phyloP scores from a whole-genome alignment of 2,797 vertebrate species.

The Sylvia borin region DNA sequence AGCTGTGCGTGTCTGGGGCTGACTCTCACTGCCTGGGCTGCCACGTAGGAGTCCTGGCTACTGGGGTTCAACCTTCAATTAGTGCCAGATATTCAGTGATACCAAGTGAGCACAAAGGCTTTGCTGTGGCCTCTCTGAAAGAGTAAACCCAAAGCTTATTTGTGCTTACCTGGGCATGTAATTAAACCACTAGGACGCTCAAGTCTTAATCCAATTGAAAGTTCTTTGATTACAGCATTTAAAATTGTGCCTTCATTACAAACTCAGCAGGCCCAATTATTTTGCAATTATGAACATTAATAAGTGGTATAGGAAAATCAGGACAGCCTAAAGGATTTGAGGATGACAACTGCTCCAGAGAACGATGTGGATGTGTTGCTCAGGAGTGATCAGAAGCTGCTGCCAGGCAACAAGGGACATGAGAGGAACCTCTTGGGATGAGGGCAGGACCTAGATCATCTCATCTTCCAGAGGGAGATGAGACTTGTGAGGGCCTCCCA shows the following conservation, averaged over 20 bases:
- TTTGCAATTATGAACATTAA: conserved; percentile 21
- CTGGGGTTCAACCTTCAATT: background rate
- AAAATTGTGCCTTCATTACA: background rate
- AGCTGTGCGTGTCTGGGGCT: background rate
- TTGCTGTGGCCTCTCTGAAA: background rate
- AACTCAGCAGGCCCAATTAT: conserved; percentile 30
- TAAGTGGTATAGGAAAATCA: background rate
- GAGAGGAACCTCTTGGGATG: background rate
- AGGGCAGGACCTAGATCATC: background rate
- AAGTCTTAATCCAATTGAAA: conserved; percentile 24
- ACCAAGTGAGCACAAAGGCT: background rate
- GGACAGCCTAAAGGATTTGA: background rate
- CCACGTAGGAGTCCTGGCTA: rapidly evolving
- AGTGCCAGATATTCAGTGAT: background rate
- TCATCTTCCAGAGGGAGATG: background rate
- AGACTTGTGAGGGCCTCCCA: background rate
- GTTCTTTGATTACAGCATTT: conserved; percentile 33
- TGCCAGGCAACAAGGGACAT: background rate
- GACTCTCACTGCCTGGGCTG: background rate
- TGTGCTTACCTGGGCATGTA: background rate
- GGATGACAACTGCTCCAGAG: background rate
- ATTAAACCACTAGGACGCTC: background rate
- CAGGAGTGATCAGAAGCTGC: background rate
- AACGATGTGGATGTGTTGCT: background rate
- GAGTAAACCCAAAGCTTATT: background rate